These are phyloP conservation scores for Athalia circularis DNA, from an alignment of 2,888 invertebrate genomes.

Conservation along the genomic window DNA sequence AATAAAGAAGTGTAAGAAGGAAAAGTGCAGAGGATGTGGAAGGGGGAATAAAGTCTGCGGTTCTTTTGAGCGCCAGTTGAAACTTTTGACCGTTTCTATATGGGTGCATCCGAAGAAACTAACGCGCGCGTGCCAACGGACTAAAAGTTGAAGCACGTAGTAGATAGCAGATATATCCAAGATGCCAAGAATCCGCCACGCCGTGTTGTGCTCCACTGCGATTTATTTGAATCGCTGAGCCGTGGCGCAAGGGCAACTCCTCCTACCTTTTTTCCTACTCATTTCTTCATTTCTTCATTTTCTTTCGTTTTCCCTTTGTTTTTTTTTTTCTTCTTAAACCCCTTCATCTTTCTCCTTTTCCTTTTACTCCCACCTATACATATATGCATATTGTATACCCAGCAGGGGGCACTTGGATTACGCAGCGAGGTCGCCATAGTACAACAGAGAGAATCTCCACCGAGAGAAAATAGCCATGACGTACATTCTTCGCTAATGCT, in stretches of 20 bases:
- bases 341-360: too few species aligned
- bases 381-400: not conserved
- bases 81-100: constrained; percentile 8
- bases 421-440: not conserved
- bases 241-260: constrained; percentile 42
- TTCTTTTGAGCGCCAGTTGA: too few species aligned
- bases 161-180: constrained; percentile 36
- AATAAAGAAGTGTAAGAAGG: too few species aligned
- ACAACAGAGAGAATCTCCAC: not conserved
- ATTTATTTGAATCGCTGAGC: constrained; percentile 55
- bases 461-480: constrained; percentile 20
- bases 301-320: too few species aligned
- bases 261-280: not conserved
- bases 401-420: not conserved
- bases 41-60: too few species aligned
- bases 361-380: not conserved
- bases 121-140: constrained; percentile 35
- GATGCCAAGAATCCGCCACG: constrained; percentile 51
- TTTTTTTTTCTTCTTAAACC: too few species aligned
- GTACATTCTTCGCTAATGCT: constrained; percentile 48
- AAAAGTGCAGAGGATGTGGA: too few species aligned
- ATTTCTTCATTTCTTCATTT: too few species aligned
- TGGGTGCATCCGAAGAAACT: not conserved
- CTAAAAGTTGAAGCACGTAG: constrained; percentile 27
- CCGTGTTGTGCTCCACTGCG: constrained; percentile 45